These are phyloP conservation scores for Coccyzus lansbergi DNA, from an alignment of 2,797 vertebrate species.

Conservation along the genomic window DNA sequence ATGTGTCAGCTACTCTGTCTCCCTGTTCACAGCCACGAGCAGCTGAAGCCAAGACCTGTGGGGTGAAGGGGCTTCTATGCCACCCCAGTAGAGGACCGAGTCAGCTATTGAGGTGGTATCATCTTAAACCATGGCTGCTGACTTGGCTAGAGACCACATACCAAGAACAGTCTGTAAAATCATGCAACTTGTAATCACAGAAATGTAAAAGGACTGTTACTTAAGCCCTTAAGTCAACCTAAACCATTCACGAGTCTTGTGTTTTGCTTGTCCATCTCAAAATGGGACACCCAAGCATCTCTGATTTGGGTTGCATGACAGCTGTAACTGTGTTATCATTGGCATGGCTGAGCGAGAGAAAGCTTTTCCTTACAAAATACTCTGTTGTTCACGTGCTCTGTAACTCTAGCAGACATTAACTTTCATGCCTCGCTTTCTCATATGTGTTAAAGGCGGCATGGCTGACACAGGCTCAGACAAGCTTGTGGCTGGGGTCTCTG, in stretches of 20 bases:
- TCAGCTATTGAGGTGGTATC: background rate
- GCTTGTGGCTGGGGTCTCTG: fast-evolving
- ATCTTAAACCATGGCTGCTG: background rate
- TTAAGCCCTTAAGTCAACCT: background rate
- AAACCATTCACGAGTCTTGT: fast-evolving
- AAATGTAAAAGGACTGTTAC: background rate
- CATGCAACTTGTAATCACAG: background rate
- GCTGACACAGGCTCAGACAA: background rate
- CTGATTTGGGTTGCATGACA: background rate
- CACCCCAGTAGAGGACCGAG: background rate
- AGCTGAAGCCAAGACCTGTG: background rate
- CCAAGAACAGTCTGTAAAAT: background rate
- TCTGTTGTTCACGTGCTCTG: fast-evolving
- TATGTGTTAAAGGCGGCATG: background rate
- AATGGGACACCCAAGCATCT: background rate
- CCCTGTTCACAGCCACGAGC: background rate
- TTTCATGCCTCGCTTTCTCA: background rate
- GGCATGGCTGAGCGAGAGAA: fast-evolving
- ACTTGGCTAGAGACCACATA: background rate
- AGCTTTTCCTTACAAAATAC: background rate
- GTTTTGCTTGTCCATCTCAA: background rate
- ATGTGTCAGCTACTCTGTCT: background rate
- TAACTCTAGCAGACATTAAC: background rate
- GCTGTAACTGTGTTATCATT: background rate
- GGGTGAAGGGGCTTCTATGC: background rate